Base-by-base conservation (phyloP, 1,140 invertebrate genomes). In the Bombus pascuorum region DNA sequence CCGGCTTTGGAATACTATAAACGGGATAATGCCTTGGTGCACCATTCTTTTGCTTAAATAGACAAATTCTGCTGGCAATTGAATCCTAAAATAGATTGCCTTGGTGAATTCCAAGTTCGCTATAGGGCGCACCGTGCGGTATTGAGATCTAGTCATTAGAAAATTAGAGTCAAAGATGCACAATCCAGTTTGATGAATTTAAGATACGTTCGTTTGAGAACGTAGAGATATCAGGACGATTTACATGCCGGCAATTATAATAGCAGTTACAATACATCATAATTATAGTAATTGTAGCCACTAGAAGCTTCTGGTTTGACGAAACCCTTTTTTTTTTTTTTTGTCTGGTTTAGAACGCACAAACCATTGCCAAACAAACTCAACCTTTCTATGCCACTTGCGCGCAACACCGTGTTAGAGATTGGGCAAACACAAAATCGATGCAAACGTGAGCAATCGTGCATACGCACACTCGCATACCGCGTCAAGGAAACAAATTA, bases 361-460 rank as follows among this genome's bases (percentile, higher is more conserved):
- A 81, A 65, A 89, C 22, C 76, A 89, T 81, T 87, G 78, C 83
- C 28, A 89, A 89, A 37, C 15, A 82, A 84, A 80, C 73, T 89
- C 81, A 81, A 85, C 32, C 81, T 78, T 42, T 89, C 71, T 87
- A 66, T 71, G 68, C 65, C 85, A 85, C 73, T 86, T 68, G 85
- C 82, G 86, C 78, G 73, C 83, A 88, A 86, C 39, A 70, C 84
- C 57, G 53, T 89, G 81, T 90, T 90, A 89, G 85, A 87, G 18
- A 65, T 83, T 71, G 74, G 65, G 75, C 86, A 84, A 88, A 86
- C 86, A 90, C 22, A 86, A 83, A 87, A 65, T 71, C 82, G 80
- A 87, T 87, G 87, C 89, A 91, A 88, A 90, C 66, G 39, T 83
- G 80, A 59, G 74, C 86, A 90, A 83, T 42, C 89, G 82, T 86